Evolutionary conservation across 1,140 invertebrate species (phyloP), one percentile per base, ranked within the genome.

Genomic region (Zaprionus vittiger): DNA sequence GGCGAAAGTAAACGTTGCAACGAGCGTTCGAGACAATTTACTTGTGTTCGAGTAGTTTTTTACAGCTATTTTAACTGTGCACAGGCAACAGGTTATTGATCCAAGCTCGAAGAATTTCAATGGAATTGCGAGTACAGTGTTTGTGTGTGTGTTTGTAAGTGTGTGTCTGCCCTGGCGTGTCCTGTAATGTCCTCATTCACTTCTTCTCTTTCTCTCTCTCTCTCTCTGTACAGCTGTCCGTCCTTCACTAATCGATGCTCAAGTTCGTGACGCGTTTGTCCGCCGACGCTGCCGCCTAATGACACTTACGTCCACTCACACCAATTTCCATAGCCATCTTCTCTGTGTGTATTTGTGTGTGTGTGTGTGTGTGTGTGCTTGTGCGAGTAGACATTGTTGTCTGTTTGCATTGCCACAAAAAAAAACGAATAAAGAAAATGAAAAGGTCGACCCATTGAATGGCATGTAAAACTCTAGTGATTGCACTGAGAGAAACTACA

Each of bases 61-160:
- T 47, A 47, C 41, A 47, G n/a, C 41, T 47, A 47, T 60, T 41
- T 55, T 22, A 75, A 75, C 73, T 75, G 60, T 76, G 65, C 61
- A 34, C 4, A 24, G 22, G 82, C 83, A 83, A 87, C 83, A 87
- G 83, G 84, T 87, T 89, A 87, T 89, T 89, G 83, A 87, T 87
- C 81, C 84, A 87, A 70, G 70, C 70, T 74, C 77, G 5, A 56
- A 66, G 38, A 69, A 61, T 62, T 73, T 38, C 28, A 62, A 73
- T 68, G 54, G 63, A 77, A 72, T 66, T 66, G 28, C 20, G 22
- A 26, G 54, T 34, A 34, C 31, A 34, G 20, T 28, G 14, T 26
- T 2, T 15, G 22, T 15, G 15, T 12, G 17, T 22, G 11, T 22
- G 17, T n/a, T n/a, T 44, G n/a, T 54, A 5, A 22, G 17, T 54